A percentile compares a stretch with the other conserved stretches of the same genome.
phyloP scores from a whole-genome alignment of 2,113 vertebrate genomes.

The Periophthalmodon schlosseri region DNA sequence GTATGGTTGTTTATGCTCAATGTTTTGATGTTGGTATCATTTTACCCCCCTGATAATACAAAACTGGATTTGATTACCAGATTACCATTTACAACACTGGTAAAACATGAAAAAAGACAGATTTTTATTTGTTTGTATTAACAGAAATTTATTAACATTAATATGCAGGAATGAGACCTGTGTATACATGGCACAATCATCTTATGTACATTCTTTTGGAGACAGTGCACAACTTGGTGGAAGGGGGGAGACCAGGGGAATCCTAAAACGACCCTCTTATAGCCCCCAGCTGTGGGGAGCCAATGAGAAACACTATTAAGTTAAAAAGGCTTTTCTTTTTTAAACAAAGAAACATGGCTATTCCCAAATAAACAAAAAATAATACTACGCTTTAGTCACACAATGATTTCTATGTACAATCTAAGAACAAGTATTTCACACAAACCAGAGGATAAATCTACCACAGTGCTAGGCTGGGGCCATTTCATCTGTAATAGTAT shows the following conservation, averaged over 20 bases:
- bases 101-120: not conserved
- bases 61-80: not conserved
- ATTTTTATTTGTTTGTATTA: conserved; percentile 69
- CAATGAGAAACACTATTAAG: conserved; percentile 79
- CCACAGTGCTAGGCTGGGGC: conserved; percentile 85
- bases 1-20: too few relatives aligned
- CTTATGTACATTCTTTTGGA: conserved; percentile 78
- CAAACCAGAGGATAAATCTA: conserved; percentile 76
- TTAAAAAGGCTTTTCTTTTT: conserved; percentile 78
- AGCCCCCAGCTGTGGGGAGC: conserved; percentile 52
- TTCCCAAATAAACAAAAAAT: conserved; percentile 79
- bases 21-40: too few relatives aligned
- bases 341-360: conserved; percentile 82
- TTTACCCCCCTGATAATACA: too few relatives aligned
- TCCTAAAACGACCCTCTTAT: conserved; percentile 63
- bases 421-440: conserved; percentile 72
- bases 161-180: conserved; percentile 75
- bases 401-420: conserved; percentile 84
- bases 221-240: conserved; percentile 66
- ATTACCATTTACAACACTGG: not conserved
- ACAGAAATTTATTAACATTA: conserved; percentile 80
- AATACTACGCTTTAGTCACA: conserved; percentile 80
- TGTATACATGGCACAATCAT: conserved; percentile 82
- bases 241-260: conserved; percentile 34
- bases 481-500: conserved; percentile 64